A percentile compares a stretch with the other conserved stretches of the same genome.
Evolutionary conservation across 2,888 invertebrate genomes (phyloP).

Genomic region (Eupithecia inturbata): DNA sequence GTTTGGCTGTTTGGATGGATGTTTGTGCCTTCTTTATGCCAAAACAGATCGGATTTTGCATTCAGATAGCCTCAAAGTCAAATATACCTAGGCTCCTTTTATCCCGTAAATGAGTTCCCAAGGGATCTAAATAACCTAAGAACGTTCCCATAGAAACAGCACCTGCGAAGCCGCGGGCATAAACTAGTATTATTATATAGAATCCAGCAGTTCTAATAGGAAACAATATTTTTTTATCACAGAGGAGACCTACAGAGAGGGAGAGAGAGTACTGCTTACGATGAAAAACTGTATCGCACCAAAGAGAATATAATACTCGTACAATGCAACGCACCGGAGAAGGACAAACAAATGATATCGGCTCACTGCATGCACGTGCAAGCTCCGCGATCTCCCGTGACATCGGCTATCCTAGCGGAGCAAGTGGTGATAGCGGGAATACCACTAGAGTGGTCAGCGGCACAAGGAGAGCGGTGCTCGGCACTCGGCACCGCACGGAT

Average conservation of each 20-base stretch:
- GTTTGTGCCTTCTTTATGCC: too few relatives aligned
- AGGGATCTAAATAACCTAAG: too few relatives aligned
- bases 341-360: neutral
- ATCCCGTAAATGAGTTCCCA: too few relatives aligned
- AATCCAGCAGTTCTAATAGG: neutral
- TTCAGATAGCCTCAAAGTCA: too few relatives aligned
- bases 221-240: too few relatives aligned
- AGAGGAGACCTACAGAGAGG: too few relatives aligned
- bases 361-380: conserved; percentile 27
- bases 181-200: neutral
- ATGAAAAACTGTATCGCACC: neutral
- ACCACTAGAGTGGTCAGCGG: conserved; percentile 35
- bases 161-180: too few relatives aligned
- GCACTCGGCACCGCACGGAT: conserved; percentile 52
- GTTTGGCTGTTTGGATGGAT: too few relatives aligned
- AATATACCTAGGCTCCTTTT: too few relatives aligned
- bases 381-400: conserved; percentile 54
- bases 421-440: conserved; percentile 64
- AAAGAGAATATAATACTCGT: too few relatives aligned
- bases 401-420: conserved; percentile 44
- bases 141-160: too few relatives aligned
- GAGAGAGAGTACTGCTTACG: neutral
- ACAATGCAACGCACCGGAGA: conserved; percentile 1
- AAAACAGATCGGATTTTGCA: too few relatives aligned
- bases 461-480: neutral